Evolutionary conservation across 2,113 vertebrate genomes (phyloP), one percentile per base, ranked within the genome.

Genomic region (Geococcyx californianus): DNA sequence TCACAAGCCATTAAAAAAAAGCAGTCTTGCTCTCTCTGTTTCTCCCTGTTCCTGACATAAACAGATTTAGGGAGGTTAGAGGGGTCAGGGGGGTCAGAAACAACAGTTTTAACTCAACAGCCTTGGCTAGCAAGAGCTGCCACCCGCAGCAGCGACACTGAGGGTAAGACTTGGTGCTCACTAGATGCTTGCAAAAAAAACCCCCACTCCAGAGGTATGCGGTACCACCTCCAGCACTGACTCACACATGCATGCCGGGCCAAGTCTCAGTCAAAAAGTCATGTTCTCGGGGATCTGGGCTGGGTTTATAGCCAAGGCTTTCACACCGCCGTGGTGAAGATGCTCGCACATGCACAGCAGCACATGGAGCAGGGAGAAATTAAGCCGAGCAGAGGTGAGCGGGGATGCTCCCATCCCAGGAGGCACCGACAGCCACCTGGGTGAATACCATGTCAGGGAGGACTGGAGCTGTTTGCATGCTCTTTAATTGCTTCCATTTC

Each of bases 371-470:
- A 16, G 15, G 38, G 9, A n/a, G 13, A 70, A 75, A 33, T 0
- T 2, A 67, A 68, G 52, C 33, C 2, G 2, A 80, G n/a, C 16
- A n/a, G 77, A 64, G 54, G 16, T 23, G 31, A 87, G 67, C 2
- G 0, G 44, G 85, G 70, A 78, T 19, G 60, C 21, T 38, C 54
- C 55, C 34, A 26, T 49, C n/a, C 36, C 93, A 40, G 34, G 18
- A 82, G 52, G 36, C 47, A 60, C 23, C 3, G 1, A 73, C 33
- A 86, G 63, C 49, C 72, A 49, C 67, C 42, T 28, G 8, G 74
- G 47, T 4, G 7, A 73, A 60, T 47, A 49, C 0, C 5, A n/a
- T 60, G 54, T 34, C 0, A 0, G 40, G n/a, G 31, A 62, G 55
- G 20, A 72, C 5, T 11, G 7, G 38, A 67, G 58, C 16, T 59